Conservation (phyloP, 2,888 invertebrate species). For the Plagodis pulveraria region DNA sequence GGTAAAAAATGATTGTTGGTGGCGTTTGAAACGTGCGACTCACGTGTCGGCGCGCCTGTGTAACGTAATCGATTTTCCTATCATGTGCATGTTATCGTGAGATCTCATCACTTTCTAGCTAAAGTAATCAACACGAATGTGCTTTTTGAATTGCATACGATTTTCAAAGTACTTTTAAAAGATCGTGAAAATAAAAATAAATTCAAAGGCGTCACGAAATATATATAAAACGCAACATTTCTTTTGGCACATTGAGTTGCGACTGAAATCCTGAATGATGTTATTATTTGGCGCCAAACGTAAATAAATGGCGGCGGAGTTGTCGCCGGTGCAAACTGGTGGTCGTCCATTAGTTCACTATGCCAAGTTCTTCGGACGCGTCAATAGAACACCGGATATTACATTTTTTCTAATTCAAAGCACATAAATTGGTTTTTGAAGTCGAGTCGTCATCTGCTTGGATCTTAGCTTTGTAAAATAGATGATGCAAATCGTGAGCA, state of each 20-base stretch:
- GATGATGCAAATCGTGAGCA: background rate
- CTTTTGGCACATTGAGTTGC: constrained; percentile 58
- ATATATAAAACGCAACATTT: constrained; percentile 48
- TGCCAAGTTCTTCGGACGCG: constrained; percentile 39
- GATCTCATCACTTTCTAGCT: constrained; percentile 1
- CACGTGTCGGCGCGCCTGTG: constrained; percentile 22
- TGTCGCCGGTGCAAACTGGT: constrained; percentile 47
- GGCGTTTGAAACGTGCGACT: constrained; percentile 19
- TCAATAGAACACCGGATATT: constrained; percentile 34
- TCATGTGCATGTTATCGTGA: constrained; percentile 7
- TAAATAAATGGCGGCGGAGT: constrained; percentile 70
- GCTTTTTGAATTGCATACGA: background rate
- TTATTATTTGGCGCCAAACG: constrained; percentile 77
- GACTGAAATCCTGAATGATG: constrained; percentile 51
- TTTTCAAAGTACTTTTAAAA: constrained; percentile 5
- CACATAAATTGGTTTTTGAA: constrained; percentile 33
- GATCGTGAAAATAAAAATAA: constrained; percentile 23
- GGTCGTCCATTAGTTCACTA: constrained; percentile 25
- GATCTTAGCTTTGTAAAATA: constrained; percentile 11
- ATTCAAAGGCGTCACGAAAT: constrained; percentile 49
- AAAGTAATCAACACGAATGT: background rate
- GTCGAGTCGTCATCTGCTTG: constrained; percentile 19
- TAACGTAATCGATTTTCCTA: constrained; percentile 24
- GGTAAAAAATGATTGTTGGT: constrained; percentile 11
- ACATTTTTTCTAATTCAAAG: constrained; percentile 27